Percentiles rank a stretch among this genome's conserved stretches.
Evolutionary conservation across 1,140 invertebrate genomes (phyloP).

Genomic region (Bombus pyrosoma): DNA sequence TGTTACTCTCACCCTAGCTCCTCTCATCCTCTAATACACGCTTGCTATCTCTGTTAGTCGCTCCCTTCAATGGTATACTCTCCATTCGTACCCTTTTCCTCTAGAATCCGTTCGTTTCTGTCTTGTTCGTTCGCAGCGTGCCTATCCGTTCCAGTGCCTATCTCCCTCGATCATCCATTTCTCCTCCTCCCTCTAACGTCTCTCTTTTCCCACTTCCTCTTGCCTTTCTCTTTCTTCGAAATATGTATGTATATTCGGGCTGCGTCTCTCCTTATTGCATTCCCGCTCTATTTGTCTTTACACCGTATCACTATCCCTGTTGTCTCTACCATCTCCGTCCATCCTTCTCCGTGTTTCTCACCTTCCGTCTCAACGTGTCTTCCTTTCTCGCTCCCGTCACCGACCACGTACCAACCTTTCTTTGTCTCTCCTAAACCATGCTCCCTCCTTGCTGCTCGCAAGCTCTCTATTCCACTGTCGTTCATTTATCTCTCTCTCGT

Average conservation of each 20-base stretch:
- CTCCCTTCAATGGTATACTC: conserved; percentile 34
- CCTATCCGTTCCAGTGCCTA: conserved; percentile 27
- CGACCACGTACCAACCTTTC: no score
- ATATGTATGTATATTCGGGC: conserved; percentile 44
- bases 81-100: conserved; percentile 41
- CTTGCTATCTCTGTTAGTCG: conserved; percentile 40
- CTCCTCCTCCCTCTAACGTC: not conserved
- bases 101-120: conserved; percentile 21
- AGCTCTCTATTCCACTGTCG: not conserved
- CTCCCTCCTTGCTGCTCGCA: not conserved
- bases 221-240: conserved; percentile 23
- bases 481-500: conserved; percentile 18
- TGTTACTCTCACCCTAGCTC: conserved; percentile 3
- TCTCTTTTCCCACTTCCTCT: not conserved
- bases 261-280: conserved; percentile 51
- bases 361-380: conserved; percentile 15
- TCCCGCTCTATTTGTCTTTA: conserved; percentile 50
- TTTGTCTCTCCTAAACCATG: not conserved
- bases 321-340: conserved; percentile 50
- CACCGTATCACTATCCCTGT: conserved; percentile 55
- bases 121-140: conserved; percentile 23
- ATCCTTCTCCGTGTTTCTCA: conserved; percentile 42
- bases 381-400: conserved; percentile 10
- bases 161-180: conserved; percentile 24
- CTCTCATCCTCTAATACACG: conserved; percentile 22